phyloP scores from a whole-genome alignment of 2,113 vertebrate species.

The Podiceps cristatus region DNA sequence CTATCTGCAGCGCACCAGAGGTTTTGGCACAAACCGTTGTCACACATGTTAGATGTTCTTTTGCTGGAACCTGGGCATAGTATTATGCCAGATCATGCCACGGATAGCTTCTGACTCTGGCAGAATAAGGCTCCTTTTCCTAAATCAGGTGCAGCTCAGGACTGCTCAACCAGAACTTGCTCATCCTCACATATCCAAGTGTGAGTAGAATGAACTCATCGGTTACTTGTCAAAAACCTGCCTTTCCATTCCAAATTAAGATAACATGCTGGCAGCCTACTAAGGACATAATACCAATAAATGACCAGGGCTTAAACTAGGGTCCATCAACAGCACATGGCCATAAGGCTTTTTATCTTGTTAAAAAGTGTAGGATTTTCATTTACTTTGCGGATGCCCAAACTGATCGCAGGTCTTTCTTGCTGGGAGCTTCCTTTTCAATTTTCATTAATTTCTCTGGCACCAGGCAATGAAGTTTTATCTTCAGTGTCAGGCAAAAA shows the following conservation, averaged over 20 bases:
- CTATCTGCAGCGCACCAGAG: background rate
- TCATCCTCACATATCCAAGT: background rate
- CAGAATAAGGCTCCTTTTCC: background rate
- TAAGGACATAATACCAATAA: background rate
- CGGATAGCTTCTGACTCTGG: fast-evolving
- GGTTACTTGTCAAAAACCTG: background rate
- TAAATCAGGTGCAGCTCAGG: background rate
- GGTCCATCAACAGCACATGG: background rate
- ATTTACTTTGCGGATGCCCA: background rate
- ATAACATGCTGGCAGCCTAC: background rate
- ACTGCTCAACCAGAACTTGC: background rate
- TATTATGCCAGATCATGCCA: background rate
- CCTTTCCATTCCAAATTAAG: background rate
- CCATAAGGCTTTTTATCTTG: background rate
- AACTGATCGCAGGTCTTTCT: background rate
- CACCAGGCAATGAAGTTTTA: background rate
- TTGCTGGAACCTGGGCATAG: background rate
- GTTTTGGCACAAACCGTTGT: background rate
- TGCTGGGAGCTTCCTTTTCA: background rate
- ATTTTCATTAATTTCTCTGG: background rate
- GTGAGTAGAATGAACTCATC: background rate
- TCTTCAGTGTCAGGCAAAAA: background rate
- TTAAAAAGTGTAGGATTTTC: background rate
- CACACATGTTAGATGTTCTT: background rate
- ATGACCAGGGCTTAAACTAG: background rate